Base-by-base conservation (phyloP, 2,888 invertebrate genomes). In the Eupsilia transversa region DNA sequence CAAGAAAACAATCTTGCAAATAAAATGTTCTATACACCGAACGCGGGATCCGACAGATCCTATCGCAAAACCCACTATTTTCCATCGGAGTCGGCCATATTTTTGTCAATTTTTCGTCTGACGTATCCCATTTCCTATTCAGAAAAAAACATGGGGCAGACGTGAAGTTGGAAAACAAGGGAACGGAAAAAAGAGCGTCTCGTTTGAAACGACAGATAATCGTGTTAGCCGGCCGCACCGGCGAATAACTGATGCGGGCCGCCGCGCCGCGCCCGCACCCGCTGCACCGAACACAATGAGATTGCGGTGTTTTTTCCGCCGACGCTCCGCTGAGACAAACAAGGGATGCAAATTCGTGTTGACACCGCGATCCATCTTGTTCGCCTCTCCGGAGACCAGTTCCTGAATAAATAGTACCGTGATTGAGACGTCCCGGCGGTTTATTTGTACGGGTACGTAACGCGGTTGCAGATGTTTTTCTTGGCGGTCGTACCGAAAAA, bases 321-420 rank as follows among this genome's bases (percentile, higher is more conserved):
- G 92, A 92, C 92, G 93, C 93, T 93, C 91, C 91, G 89, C 88
- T 91, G 95, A 95, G 95, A 96, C 95, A 96, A 96, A 96, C 96
- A 96, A 95, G 94, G 94, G 95, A 96, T 96, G 96, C 96, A 96
- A 96, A 96, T 96, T 96, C 94, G 94, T 96, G 96, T 96, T 96
- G 96, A 96, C 96, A 95, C 95, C 93, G 91, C 96, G 94, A 96
- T 96, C 96, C 95, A 93, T 96, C 96, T 96, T 95, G 95, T 96
- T 95, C 95, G 94, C 84, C 94, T 95, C 96, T 94, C 95, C 89
- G 87, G 95, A 95, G 96, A 95, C 95, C 93, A 88, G 92, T 91
- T 92, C 91, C 92, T 90, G 93, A 93, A 94, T 94, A 95, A 95
- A 96, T 95, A 94, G 93, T 92, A 90, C 92, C 90, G 94, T 94